Evolutionary conservation across 2,888 invertebrate species (phyloP).

Genomic region (Polietes domitor): DNA sequence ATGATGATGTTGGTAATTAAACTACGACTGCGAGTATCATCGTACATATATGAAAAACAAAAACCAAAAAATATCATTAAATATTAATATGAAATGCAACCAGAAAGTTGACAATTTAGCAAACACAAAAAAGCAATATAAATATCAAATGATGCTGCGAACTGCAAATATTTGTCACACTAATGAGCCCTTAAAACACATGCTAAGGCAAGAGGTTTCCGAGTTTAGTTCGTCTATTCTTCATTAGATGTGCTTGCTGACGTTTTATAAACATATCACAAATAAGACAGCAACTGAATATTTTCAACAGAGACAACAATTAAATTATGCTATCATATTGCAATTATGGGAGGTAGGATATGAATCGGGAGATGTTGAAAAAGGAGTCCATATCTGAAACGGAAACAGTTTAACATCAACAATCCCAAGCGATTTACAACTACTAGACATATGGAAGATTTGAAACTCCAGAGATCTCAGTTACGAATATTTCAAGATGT

Average conservation of each 20-base stretch:
- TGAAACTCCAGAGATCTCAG: too few species aligned
- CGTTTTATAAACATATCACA: conserved; percentile 57
- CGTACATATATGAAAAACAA: background rate
- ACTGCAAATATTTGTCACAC: conserved; percentile 65
- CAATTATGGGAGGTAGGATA: too few species aligned
- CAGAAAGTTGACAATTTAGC: conserved; percentile 47
- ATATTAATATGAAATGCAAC: conserved; percentile 58
- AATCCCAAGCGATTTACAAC: too few species aligned
- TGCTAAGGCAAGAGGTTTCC: background rate
- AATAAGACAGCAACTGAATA: background rate
- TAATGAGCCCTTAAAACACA: conserved; percentile 58
- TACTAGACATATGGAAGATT: too few species aligned
- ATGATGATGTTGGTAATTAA: conserved; percentile 31
- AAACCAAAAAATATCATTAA: conserved; percentile 50
- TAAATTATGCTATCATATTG: too few species aligned
- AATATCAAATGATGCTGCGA: conserved; percentile 54
- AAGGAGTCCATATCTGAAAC: too few species aligned
- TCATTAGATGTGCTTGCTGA: background rate
- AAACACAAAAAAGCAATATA: conserved; percentile 32
- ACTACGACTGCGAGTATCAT: too few species aligned
- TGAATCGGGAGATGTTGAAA: too few species aligned
- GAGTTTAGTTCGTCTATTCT: background rate
- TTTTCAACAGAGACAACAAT: background rate
- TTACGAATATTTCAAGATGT: too few species aligned
- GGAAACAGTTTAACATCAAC: too few species aligned